Base-by-base conservation (phyloP, 2,113 vertebrate genomes). In the Thunnus thynnus region DNA sequence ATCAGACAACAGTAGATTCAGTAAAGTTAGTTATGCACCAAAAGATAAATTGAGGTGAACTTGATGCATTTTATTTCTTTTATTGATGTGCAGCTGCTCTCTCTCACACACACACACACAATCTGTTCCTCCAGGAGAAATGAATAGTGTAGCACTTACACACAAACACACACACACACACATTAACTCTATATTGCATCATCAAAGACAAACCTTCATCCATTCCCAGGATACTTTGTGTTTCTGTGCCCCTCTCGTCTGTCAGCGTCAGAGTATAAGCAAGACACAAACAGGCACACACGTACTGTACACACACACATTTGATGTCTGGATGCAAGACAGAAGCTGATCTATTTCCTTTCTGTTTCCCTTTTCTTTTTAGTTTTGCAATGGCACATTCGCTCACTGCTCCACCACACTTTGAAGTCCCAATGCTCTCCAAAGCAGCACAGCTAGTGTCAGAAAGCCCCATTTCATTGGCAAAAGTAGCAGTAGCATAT, bases 401-500 rank as follows among this genome's bases (percentile, higher is more conserved):
- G 30, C 66, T 55, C 20, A 66, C 67, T 84, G 51, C 55, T 84
- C 72, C 58, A 30, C 41, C 68, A 27, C 46, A 61, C 86, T 93
- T 93, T 92, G 87, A 94, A 92, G 87, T 82, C 56, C 22, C 70
- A 36, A 3, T 30, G 44, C 56, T 87, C 60, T 72, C 60, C 30
- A 76, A 44, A 76, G 79, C 65, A 72, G 69, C 79, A 46, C 48
- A 44, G 64, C 60, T 78, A 58, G 67, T 85, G 71, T 80, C 83
- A 77, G 80, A 81, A 83, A 91, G 56, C 48, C 63, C 46, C 25
- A 69, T 81, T 85, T 75, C 76, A 60, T 14, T 58, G 69, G 82
- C 55, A 76, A 52, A 85, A 85, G 81, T 73, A 68, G 65, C 22
- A 68, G 62, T 61, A 57, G 74, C 64, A 72, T 72, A 82, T 82